Evolutionary conservation across 2,888 invertebrate species (phyloP).

Genomic region (Epirrita christyi): DNA sequence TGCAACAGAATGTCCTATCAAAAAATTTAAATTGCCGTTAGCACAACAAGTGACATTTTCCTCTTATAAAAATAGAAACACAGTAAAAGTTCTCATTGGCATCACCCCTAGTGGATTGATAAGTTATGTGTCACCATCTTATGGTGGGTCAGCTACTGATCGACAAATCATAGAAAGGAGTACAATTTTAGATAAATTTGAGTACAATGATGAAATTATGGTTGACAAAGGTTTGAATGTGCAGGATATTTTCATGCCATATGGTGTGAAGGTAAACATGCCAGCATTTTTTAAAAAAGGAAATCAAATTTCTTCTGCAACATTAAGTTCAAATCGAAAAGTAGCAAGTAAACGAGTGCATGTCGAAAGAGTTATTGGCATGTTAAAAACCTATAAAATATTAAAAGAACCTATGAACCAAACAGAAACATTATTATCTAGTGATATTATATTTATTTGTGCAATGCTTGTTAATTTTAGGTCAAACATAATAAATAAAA

Average conservation of each 20-base stretch:
- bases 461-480: constrained; percentile 7
- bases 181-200: background rate
- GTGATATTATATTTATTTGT: constrained; percentile 14
- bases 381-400: constrained; percentile 17
- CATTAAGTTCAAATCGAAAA: background rate
- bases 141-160: constrained; percentile 19
- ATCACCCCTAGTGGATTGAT: background rate
- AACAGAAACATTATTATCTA: constrained; percentile 7
- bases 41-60: background rate
- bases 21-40: background rate
- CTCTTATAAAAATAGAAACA: background rate
- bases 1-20: background rate
- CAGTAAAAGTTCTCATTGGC: background rate
- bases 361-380: background rate
- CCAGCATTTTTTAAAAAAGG: background rate
- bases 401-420: constrained; percentile 16
- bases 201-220: constrained; percentile 2
- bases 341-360: too few species aligned
- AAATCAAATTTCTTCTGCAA: background rate
- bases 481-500: too few species aligned
- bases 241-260: constrained; percentile 15
- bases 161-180: constrained; percentile 21
- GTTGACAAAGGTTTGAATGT: constrained; percentile 20
- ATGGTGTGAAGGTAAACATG: constrained; percentile 1
- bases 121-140: background rate